phyloP scores from a whole-genome alignment of 2,888 invertebrate species.

The Phortica okadai region DNA sequence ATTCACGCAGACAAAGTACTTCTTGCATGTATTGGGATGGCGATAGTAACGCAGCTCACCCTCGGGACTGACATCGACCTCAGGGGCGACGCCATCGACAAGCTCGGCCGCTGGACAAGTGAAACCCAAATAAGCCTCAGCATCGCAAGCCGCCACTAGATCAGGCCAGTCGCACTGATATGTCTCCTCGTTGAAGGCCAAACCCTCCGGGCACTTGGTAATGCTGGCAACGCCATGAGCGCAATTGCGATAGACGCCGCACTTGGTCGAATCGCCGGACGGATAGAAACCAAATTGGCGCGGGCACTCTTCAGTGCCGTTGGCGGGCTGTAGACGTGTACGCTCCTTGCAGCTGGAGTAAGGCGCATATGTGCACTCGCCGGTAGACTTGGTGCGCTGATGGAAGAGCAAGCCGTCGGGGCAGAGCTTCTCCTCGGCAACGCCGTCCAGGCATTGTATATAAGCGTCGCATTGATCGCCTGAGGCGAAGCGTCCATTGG shows the following conservation, averaged over 20 bases:
- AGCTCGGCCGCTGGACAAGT: constrained; percentile 79
- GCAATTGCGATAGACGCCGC: constrained; percentile 89
- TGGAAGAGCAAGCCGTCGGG: constrained; percentile 90
- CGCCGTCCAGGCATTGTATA: constrained; percentile 83
- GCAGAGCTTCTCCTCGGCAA: constrained; percentile 85
- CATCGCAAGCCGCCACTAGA: constrained; percentile 86
- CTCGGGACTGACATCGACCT: constrained; percentile 68
- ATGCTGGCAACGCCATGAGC: constrained; percentile 85
- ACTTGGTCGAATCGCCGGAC: constrained; percentile 81
- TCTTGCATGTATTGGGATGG: constrained; percentile 84
- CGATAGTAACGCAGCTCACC: constrained; percentile 75
- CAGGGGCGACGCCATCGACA: constrained; percentile 65
- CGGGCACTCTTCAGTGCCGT: constrained; percentile 86
- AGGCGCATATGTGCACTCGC: constrained; percentile 89
- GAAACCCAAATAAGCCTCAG: constrained; percentile 87
- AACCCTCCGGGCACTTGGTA: constrained; percentile 89
- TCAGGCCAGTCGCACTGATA: constrained; percentile 94
- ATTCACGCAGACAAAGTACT: constrained; percentile 87
- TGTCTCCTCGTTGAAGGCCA: constrained; percentile 85
- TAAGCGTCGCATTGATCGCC: constrained; percentile 86
- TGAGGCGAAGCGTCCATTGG: constrained; percentile 83
- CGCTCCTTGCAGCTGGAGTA: constrained; percentile 87
- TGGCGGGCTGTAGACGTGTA: constrained; percentile 78
- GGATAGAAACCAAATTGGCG: constrained; percentile 81
- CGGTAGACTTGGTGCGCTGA: constrained; percentile 77